These are phyloP conservation scores for Tromatobia lineatoria DNA, from an alignment of 2,888 invertebrate genomes.

Conservation along the genomic window DNA sequence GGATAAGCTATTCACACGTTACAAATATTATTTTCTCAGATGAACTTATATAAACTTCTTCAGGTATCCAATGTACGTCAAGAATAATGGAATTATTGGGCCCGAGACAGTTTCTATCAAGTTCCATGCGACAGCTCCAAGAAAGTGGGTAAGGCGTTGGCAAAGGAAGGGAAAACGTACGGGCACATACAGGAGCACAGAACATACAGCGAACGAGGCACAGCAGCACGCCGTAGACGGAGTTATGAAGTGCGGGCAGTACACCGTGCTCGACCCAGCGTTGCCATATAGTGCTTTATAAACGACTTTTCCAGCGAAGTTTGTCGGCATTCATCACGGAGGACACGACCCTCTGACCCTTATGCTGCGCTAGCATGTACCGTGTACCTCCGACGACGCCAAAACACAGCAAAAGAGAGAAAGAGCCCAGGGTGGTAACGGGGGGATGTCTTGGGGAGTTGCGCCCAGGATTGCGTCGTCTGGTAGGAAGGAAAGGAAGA, in stretches of 20 bases:
- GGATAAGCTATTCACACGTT: too few species aligned
- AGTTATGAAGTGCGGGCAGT: conserved; percentile 83
- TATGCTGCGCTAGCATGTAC: conserved; percentile 61
- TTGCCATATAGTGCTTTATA: conserved; percentile 82
- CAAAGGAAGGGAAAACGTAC: conserved; percentile 49
- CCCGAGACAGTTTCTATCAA: not conserved
- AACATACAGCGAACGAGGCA: conserved; percentile 13
- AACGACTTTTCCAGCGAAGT: conserved; percentile 84
- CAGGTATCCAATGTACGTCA: not conserved
- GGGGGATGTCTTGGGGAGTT: conserved; percentile 64
- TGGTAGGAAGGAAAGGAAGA: conserved; percentile 56
- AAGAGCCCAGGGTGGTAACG: conserved; percentile 40
- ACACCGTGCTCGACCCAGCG: conserved; percentile 75
- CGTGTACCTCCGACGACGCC: conserved; percentile 59
- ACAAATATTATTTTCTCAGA: not conserved
- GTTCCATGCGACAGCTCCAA: not conserved
- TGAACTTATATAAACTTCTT: not conserved
- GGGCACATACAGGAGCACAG: conserved; percentile 38
- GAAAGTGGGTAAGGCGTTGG: conserved; percentile 20
- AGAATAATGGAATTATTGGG: not conserved
- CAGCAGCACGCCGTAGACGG: conserved; percentile 71
- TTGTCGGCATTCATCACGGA: conserved; percentile 84
- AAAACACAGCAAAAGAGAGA: conserved; percentile 51
- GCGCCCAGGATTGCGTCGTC: conserved; percentile 62
- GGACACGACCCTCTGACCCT: conserved; percentile 76